These are phyloP conservation scores for Leptinotarsa haldemani DNA, from an alignment of 2,888 invertebrate genomes.

Conservation along the genomic window DNA sequence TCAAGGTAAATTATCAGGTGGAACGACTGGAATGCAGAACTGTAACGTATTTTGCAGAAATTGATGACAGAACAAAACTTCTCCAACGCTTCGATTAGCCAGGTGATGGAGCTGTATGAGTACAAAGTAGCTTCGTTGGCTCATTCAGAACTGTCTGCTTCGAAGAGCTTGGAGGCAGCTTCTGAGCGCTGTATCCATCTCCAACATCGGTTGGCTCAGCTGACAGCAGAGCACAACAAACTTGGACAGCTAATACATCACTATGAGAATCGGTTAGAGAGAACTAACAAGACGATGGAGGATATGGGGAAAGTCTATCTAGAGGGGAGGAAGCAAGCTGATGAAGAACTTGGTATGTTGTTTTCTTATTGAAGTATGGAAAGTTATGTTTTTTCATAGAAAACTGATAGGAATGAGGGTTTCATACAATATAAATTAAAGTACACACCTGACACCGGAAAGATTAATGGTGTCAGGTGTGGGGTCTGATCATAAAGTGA, in stretches of 20 bases:
- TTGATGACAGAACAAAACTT: constrained; percentile 60
- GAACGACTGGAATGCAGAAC: neutral
- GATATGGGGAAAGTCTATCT: constrained; percentile 34
- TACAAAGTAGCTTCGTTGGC: constrained; percentile 73
- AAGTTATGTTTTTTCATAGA: neutral
- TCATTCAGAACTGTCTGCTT: constrained; percentile 67
- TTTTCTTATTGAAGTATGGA: neutral
- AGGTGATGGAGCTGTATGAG: constrained; percentile 79
- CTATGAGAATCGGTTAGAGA: constrained; percentile 68
- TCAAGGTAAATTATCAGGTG: constrained; percentile 46
- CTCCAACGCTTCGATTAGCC: constrained; percentile 72
- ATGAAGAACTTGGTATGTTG: constrained; percentile 31
- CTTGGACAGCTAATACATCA: constrained; percentile 67
- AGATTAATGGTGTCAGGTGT: neutral
- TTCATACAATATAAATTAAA: neutral
- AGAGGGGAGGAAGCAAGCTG: constrained; percentile 32
- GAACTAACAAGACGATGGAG: constrained; percentile 59
- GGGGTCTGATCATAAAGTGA: neutral
- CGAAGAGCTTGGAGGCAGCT: constrained; percentile 68
- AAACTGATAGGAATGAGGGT: no score
- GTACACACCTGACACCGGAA: neutral
- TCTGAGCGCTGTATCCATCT: constrained; percentile 67
- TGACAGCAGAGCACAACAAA: constrained; percentile 66
- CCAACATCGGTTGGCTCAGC: constrained; percentile 67
- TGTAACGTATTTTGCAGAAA: constrained; percentile 32